Evolutionary conservation across 2,113 vertebrate species (phyloP).

Genomic region (Hemiprocne comata): DNA sequence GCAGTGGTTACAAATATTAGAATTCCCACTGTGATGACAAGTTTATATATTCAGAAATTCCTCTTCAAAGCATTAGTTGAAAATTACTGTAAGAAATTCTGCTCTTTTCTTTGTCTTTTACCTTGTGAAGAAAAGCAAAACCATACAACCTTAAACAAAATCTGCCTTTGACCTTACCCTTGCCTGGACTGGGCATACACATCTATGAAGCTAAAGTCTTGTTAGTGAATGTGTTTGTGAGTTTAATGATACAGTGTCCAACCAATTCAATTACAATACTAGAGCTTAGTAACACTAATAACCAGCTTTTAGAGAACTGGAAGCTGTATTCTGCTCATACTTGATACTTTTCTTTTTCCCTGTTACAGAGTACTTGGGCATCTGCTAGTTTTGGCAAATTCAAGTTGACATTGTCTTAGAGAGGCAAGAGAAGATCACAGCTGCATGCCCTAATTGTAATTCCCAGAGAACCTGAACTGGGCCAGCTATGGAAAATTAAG

Average conservation of each 20-base stretch:
- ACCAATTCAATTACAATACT: not conserved
- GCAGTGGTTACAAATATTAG: conserved; percentile 62
- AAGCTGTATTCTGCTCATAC: not conserved
- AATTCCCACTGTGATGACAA: conserved; percentile 57
- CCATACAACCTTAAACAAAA: conserved; percentile 10
- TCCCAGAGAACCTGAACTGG: not conserved
- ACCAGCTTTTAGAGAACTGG: not conserved
- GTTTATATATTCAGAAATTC: conserved; percentile 67
- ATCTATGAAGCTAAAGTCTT: not conserved
- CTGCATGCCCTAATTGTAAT: not conserved
- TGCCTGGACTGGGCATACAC: not conserved
- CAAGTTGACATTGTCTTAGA: not conserved
- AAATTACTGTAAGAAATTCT: conserved; percentile 55
- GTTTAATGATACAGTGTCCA: not conserved
- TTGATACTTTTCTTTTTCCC: not conserved
- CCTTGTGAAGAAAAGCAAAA: conserved; percentile 58
- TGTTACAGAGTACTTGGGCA: not conserved
- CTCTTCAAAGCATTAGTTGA: conserved; percentile 63
- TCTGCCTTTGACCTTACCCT: conserved; percentile 34
- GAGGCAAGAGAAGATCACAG: not conserved
- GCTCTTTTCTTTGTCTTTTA: conserved; percentile 27
- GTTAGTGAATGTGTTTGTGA: conserved; percentile 26
- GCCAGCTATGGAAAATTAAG: not conserved
- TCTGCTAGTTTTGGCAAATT: not conserved
- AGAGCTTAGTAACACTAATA: not conserved